Percentiles rank a stretch among this genome's conserved stretches.
phyloP scores from a whole-genome alignment of 1,140 invertebrate species.

The Coptotermes formosanus region DNA sequence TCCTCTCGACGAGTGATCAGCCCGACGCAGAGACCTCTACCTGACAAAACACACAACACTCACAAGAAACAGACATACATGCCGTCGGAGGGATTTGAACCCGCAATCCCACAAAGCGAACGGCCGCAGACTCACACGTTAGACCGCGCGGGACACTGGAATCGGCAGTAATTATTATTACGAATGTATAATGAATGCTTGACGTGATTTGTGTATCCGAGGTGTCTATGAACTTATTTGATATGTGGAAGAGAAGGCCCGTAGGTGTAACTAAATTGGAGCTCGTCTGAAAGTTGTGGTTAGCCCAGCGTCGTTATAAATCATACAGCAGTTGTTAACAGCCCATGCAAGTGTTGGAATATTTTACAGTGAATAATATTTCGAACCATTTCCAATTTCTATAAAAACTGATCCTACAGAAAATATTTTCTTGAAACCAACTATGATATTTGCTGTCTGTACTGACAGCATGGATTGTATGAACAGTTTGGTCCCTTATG shows the following conservation, averaged over 20 bases:
- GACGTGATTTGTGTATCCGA: background rate
- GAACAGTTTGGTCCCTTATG: background rate
- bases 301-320: background rate
- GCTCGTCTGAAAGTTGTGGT: background rate
- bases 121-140: no score
- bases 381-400: background rate
- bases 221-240: background rate
- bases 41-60: no score
- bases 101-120: no score
- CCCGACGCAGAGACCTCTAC: no score
- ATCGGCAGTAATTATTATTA: background rate
- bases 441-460: background rate
- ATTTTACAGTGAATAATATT: background rate
- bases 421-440: background rate
- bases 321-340: background rate
- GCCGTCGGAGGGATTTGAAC: no score
- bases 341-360: background rate
- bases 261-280: background rate
- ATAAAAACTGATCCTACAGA: background rate
- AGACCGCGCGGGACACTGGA: no score
- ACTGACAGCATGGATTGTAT: background rate
- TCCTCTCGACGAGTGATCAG: no score
- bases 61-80: no score
- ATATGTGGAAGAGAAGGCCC: background rate
- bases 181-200: background rate